Evolutionary conservation across 2,888 invertebrate genomes (phyloP).

Genomic region (Sycophila texana): DNA sequence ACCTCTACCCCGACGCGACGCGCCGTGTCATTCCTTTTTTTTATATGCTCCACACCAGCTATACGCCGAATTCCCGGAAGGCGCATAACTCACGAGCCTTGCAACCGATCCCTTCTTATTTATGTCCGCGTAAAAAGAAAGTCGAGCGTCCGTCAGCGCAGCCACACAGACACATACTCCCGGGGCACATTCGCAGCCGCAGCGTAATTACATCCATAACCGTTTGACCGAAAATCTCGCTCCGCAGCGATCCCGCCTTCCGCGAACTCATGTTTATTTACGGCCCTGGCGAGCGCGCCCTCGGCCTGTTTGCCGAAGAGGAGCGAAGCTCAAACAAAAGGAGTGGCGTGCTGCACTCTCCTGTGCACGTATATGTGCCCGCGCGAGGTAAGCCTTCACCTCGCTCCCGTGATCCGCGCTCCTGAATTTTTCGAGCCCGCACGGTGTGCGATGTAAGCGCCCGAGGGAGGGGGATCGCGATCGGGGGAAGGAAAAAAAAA

Average conservation of each 20-base stretch:
- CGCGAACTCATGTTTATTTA: constrained; percentile 56
- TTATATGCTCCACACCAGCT: not conserved
- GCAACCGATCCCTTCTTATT: too few species aligned
- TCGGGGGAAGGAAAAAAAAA: not conserved
- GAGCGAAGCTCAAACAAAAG: constrained; percentile 47
- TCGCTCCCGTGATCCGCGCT: not conserved
- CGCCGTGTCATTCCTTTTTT: not conserved
- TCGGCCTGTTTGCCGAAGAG: constrained; percentile 43
- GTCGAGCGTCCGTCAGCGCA: not conserved
- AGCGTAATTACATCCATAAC: constrained; percentile 49
- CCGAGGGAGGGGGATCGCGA: not conserved
- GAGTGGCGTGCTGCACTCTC: constrained; percentile 32
- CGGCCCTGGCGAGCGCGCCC: constrained; percentile 48
- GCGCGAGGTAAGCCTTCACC: not conserved
- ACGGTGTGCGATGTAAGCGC: not conserved
- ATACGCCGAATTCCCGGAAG: not conserved
- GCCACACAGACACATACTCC: not conserved
- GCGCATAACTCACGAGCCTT: too few species aligned
- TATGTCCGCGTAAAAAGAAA: too few species aligned
- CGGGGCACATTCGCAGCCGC: constrained; percentile 9
- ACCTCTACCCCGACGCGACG: not conserved
- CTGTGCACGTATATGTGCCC: too few species aligned
- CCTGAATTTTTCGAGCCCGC: constrained; percentile 36
- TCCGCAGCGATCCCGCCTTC: constrained; percentile 19
- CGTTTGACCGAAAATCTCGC: constrained; percentile 39